Conservation (phyloP, 2,797 vertebrate genomes). For the Pangasius sanitwongsei region DNA sequence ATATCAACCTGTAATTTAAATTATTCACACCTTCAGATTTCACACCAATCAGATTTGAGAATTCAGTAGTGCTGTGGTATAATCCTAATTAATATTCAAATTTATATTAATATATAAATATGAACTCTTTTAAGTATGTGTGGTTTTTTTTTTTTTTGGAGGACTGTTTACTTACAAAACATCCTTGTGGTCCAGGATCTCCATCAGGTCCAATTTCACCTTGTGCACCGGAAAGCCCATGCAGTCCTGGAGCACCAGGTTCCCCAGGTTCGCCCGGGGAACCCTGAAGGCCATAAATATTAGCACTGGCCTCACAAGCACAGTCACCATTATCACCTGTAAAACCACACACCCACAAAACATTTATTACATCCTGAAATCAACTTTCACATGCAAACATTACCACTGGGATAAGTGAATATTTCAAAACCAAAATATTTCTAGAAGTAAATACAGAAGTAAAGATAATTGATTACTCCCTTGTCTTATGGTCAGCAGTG, state of each 20-base stretch:
- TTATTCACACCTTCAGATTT: neutral
- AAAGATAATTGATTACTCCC: neutral
- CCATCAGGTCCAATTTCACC: conserved; percentile 60
- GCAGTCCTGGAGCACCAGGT: conserved; percentile 47
- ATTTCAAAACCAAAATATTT: neutral
- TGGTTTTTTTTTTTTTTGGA: neutral
- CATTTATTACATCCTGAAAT: neutral
- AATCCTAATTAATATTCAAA: neutral
- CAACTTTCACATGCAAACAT: neutral
- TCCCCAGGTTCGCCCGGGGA: conserved; percentile 49
- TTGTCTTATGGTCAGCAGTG: neutral
- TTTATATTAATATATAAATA: neutral
- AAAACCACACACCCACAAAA: conserved; percentile 31
- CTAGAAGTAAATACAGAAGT: neutral
- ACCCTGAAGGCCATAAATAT: conserved; percentile 56
- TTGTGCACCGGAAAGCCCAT: conserved; percentile 14
- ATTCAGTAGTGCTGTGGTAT: too few relatives aligned
- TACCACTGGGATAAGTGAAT: neutral
- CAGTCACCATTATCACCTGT: conserved; percentile 63
- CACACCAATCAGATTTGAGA: neutral
- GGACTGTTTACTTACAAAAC: conserved; percentile 27
- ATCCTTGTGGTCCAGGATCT: conserved; percentile 57
- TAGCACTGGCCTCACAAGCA: conserved; percentile 58
- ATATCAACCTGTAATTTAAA: neutral
- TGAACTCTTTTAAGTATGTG: neutral